Conservation (phyloP, 2,888 invertebrate species). For the Harmothoe impar region DNA sequence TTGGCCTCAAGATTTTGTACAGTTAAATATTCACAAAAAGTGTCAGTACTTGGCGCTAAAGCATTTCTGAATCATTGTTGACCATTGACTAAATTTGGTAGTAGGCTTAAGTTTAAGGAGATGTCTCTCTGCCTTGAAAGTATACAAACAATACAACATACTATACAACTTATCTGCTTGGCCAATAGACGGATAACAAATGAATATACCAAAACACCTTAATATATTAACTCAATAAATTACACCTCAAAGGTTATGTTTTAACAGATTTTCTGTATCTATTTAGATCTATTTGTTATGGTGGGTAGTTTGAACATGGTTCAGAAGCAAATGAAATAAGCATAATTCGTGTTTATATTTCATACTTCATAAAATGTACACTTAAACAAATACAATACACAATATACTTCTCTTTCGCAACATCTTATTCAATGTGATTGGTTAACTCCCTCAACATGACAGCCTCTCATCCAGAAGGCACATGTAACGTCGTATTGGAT, state of each 20-base stretch:
- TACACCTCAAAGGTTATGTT: not conserved
- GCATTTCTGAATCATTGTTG: too few relatives aligned
- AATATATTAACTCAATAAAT: too few relatives aligned
- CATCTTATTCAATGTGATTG: not conserved
- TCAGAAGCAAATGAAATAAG: not conserved
- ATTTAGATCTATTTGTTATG: not conserved
- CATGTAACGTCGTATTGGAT: not conserved
- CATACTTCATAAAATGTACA: not conserved
- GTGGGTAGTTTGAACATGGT: not conserved
- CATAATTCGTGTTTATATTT: not conserved
- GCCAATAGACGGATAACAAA: too few relatives aligned
- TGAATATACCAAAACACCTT: too few relatives aligned
- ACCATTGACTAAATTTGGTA: too few relatives aligned
- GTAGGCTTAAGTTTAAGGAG: too few relatives aligned
- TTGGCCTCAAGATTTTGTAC: too few relatives aligned
- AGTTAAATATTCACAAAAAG: too few relatives aligned
- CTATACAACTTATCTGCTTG: too few relatives aligned
- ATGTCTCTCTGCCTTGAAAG: too few relatives aligned
- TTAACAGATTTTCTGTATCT: not conserved
- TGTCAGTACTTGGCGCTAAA: too few relatives aligned
- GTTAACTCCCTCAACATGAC: not conserved
- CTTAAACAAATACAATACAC: not conserved
- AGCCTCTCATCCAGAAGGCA: conserved; percentile 19
- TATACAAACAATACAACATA: too few relatives aligned
- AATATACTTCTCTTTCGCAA: not conserved